Percentiles rank a stretch among this genome's conserved stretches.
Evolutionary conservation across 2,113 vertebrate genomes (phyloP).

Genomic region (Illadopsis cleaveri): DNA sequence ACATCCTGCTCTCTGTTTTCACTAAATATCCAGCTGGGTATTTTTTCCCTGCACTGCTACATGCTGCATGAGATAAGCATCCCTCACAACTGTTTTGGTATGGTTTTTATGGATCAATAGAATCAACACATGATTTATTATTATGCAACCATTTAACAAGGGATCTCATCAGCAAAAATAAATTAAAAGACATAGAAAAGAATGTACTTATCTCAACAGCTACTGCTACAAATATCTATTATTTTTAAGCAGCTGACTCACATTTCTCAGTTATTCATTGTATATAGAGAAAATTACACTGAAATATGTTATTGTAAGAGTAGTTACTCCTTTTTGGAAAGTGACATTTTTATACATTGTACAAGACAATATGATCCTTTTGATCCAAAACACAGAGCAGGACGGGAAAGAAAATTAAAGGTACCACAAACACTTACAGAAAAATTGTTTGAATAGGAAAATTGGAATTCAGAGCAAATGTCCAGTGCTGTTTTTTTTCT

Average conservation of each 20-base stretch:
- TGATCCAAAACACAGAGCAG: background rate
- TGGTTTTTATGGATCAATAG: background rate
- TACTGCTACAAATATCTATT: background rate
- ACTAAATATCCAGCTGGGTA: background rate
- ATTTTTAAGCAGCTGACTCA: background rate
- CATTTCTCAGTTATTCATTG: background rate
- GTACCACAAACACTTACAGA: background rate
- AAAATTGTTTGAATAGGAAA: background rate
- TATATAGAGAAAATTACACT: background rate
- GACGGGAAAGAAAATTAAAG: background rate
- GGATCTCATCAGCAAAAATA: background rate
- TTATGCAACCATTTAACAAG: background rate
- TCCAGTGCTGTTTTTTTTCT: background rate
- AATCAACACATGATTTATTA: background rate
- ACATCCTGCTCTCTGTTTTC: background rate
- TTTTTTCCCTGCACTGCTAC: background rate
- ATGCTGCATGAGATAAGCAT: background rate
- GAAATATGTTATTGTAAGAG: background rate
- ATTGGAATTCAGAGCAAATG: background rate
- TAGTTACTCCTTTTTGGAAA: background rate
- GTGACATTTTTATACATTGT: background rate
- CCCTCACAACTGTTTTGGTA: background rate
- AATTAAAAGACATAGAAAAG: background rate
- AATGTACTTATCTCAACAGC: fast-evolving
- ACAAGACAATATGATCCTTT: background rate